These are phyloP conservation scores for Hydropotes inermis DNA, from an alignment of 2,113 vertebrate species.

Conservation along the genomic window DNA sequence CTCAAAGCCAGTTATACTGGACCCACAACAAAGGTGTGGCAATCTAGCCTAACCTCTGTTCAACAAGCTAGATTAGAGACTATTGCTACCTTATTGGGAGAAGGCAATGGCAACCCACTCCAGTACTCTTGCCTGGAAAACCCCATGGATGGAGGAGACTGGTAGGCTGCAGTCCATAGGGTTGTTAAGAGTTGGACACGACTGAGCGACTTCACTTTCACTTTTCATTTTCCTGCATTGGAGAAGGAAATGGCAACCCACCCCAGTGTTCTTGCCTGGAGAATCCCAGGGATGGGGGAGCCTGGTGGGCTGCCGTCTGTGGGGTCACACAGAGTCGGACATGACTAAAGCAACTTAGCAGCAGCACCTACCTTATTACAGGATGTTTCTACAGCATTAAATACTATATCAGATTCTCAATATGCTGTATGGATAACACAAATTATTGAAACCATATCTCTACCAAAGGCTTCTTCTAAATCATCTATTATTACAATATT, in stretches of 20 bases:
- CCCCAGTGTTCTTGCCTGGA: neutral
- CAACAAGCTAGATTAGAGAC: neutral
- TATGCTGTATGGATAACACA: neutral
- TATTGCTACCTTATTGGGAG: neutral
- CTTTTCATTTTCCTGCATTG: no score
- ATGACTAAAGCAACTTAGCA: neutral
- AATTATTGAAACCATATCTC: neutral
- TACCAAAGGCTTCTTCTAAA: neutral
- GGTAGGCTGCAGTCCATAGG: no score
- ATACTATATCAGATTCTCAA: neutral
- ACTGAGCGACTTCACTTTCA: no score
- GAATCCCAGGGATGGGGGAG: neutral
- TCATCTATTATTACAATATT: neutral
- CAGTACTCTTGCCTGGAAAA: neutral
- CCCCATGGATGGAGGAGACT: neutral
- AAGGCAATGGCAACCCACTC: neutral
- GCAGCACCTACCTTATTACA: neutral
- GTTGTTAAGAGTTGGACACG: no score
- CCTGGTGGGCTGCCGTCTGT: neutral
- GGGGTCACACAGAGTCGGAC: neutral
- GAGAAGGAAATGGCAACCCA: no score
- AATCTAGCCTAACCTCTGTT: neutral
- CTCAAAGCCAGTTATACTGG: neutral
- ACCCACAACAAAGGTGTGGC: neutral
- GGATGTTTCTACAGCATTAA: neutral